Evolutionary conservation across 1,140 invertebrate genomes (phyloP), one percentile per base, ranked within the genome.

Genomic region (Drosophila lacteicornis): DNA sequence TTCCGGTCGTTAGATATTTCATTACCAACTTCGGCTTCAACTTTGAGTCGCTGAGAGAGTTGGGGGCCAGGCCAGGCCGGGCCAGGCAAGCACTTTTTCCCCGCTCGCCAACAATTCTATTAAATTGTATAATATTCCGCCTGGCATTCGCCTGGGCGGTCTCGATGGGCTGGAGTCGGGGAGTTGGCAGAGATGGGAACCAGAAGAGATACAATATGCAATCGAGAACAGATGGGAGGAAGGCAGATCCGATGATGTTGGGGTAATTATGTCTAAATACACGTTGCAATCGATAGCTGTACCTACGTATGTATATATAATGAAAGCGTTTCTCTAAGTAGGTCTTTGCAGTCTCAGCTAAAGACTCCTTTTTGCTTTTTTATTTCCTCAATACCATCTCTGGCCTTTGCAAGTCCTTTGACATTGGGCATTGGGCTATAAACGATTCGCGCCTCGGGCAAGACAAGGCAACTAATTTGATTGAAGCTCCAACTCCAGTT

Each of bases 1-100:
- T 90, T 90, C 85, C 85, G 85, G 85, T 90, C 85, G 85, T 90
- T 90, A 90, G 85, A 90, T 90, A 90, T 90, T 90, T 90, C 85
- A 90, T 90, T 90, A 90, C 81, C 85, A 90, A 87, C 84, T 74
- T 88, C 66, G 57, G 49, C 68, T 50, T 43, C 69, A 57, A 71
- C 50, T 71, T 30, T 66, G 42, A 60, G 42, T 49, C n/a, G 38
- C 59, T 22, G 49, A 33, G 49, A 33, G 7, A 56, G 66, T 25
- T 38, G 47, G 49, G 73, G 25, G 22, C 50, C 50, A 53, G 25
- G 13, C 22, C 49, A 30, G 50, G 22, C 50, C 50, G 19, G 17
- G 19, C 22, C 49, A 36, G 50, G 57, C 38, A 33, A 36, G 33
- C 33, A 36, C 33, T 36, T 36, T 36, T 33, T 33, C 30, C 30